These are phyloP conservation scores for Eospalax fontanierii DNA, from an alignment of 2,797 vertebrate genomes.

Conservation along the genomic window DNA sequence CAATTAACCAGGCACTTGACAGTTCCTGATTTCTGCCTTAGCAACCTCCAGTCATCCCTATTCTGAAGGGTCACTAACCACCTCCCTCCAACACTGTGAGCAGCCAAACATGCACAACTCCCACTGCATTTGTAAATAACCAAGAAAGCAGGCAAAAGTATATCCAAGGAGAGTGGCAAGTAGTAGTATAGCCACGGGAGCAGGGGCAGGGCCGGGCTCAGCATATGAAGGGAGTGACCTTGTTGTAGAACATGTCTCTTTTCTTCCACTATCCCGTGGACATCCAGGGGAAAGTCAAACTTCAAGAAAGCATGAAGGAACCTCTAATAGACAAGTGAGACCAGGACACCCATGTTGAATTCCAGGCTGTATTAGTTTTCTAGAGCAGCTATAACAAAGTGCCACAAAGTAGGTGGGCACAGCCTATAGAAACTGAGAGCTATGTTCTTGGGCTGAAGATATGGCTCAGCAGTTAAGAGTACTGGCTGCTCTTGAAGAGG, in stretches of 20 bases:
- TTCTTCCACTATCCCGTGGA: not conserved
- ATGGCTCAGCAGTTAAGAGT: too few relatives aligned
- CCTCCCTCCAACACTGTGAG: fast-evolving
- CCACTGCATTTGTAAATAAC: not conserved
- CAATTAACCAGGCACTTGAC: not conserved
- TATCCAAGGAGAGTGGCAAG: not conserved
- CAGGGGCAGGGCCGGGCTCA: fast-evolving
- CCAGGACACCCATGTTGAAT: not conserved
- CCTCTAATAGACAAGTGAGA: not conserved
- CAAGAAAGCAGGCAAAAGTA: not conserved
- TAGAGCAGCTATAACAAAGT: not conserved
- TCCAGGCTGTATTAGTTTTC: not conserved
- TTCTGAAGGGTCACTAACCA: not conserved
- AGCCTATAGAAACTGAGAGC: not conserved
- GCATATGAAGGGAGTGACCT: not conserved
- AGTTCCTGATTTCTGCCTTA: too few relatives aligned
- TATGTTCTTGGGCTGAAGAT: too few relatives aligned
- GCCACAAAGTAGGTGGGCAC: not conserved
- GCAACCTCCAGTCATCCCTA: not conserved
- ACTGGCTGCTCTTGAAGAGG: too few relatives aligned
- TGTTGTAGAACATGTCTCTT: not conserved
- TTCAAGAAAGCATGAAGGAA: not conserved
- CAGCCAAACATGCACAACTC: not conserved
- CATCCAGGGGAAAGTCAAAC: not conserved
- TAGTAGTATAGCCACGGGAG: not conserved